Evolutionary conservation across 2,113 vertebrate species (phyloP).

Genomic region (Chrysemys picta): DNA sequence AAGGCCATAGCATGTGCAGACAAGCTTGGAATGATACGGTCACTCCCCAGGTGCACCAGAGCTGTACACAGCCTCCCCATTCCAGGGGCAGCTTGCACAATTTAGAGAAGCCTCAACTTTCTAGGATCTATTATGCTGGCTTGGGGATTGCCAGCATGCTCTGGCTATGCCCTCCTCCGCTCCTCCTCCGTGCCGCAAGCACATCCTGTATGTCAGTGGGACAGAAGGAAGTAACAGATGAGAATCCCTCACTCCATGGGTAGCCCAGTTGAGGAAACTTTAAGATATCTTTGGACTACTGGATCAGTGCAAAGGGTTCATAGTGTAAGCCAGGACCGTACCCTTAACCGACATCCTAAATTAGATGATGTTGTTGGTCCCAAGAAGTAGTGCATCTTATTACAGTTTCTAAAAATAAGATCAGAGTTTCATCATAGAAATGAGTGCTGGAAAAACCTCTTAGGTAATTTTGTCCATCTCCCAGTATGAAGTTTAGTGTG

Average conservation of each 20-base stretch:
- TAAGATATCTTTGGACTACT: not conserved
- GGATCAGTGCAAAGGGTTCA: not conserved
- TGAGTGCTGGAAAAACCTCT: constrained; percentile 22
- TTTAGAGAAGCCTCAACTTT: not conserved
- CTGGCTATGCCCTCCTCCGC: accelerated
- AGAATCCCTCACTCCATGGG: not conserved
- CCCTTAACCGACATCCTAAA: constrained; percentile 21
- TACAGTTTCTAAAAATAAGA: constrained; percentile 49
- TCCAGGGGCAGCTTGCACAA: accelerated
- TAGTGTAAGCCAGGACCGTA: constrained; percentile 6
- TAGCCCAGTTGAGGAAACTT: not conserved
- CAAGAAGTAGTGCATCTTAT: not conserved
- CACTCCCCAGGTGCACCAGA: not conserved
- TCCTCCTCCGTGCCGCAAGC: not conserved
- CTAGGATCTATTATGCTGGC: accelerated
- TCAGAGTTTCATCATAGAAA: constrained; percentile 46
- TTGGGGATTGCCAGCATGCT: not conserved
- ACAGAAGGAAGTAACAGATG: not conserved
- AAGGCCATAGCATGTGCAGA: not conserved
- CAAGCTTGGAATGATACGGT: not conserved
- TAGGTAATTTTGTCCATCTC: not conserved
- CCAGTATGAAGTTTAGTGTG: constrained; percentile 36
- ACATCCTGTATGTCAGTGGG: accelerated
- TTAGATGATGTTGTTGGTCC: not conserved
- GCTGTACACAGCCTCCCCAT: not conserved